phyloP scores from a whole-genome alignment of 2,888 invertebrate genomes.

The Uropetala carovei region DNA sequence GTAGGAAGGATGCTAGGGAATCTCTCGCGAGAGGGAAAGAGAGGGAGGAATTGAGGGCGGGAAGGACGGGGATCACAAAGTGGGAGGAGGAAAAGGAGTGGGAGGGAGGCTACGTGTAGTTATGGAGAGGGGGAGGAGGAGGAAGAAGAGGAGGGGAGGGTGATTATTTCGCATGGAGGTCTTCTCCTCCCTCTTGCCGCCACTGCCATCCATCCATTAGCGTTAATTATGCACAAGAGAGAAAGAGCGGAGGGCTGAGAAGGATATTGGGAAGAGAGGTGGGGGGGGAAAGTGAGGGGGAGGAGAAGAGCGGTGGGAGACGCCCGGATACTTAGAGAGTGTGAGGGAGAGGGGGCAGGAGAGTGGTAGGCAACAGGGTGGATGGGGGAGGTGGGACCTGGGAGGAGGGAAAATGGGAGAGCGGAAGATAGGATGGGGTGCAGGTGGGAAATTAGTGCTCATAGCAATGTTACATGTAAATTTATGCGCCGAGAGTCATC shows the following conservation, averaged over 20 bases:
- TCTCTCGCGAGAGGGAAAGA: neutral
- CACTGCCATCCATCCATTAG: constrained; percentile 60
- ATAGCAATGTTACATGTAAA: constrained; percentile 54
- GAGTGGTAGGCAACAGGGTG: neutral
- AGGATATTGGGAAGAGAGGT: constrained; percentile 52
- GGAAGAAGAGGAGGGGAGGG: neutral
- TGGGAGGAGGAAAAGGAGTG: neutral
- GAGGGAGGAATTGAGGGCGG: neutral
- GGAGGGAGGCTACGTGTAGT: neutral
- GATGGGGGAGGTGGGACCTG: neutral
- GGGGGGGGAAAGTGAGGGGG: neutral
- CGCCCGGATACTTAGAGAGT: neutral
- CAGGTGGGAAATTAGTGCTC: constrained; percentile 54
- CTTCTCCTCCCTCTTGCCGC: constrained; percentile 29
- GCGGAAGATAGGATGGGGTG: neutral
- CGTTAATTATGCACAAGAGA: constrained; percentile 62
- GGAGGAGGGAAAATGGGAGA: neutral
- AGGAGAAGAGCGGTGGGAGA: constrained; percentile 4
- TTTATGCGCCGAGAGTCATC: constrained; percentile 53
- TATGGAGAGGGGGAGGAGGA: neutral
- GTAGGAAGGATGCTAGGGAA: neutral
- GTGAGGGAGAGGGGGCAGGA: neutral
- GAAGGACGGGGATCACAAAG: neutral
- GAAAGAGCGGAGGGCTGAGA: constrained; percentile 47
- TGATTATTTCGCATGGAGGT: constrained; percentile 52